Evolutionary conservation across 2,888 invertebrate species (phyloP), one percentile per base, ranked within the genome.

Genomic region (Schizotus pectinicornis): DNA sequence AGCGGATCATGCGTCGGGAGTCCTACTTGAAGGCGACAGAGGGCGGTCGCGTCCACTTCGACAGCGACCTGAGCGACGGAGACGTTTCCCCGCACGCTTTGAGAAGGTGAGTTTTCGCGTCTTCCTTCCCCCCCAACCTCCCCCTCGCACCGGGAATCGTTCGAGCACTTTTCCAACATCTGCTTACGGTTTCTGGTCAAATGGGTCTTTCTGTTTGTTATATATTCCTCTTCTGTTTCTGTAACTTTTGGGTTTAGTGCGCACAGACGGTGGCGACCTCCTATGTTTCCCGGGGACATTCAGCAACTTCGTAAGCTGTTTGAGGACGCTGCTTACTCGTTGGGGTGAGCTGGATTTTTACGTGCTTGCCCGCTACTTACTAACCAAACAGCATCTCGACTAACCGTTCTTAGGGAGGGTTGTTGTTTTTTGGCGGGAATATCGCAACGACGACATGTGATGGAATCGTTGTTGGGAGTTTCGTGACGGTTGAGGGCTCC

Each of bases 1-100:
- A 94, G 73, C 87, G 93, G 64, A 88, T 90, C 14, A 92, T 91
- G 81, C 86, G 96, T 68, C 85, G 96, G 69, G 93, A 94, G 67
- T 96, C 95, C n/a, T 97, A 97, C 81, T 83, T 96, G 67, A 94
- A 94, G 81, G 96, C 96, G 38, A 96, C 95, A 7, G 92, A 91
- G 85, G 90, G 89, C 61, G 90, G 90, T 73, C 82, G 88, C 59
- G 84, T 89, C 80, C 87, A 88, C 71, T 81, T 89, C 64, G 91
- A 92, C 74, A 88, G 88, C 72, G 89, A 89, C 68, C 74, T 83
- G 45, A 85, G 85, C 62, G 88, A 89, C 63, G 81, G 83, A 2
- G 89, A 90, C 69, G 71, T 77, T 6, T 76, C 80, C 33, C 75
- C 78, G 8, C 85, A 85, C 67, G 79, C 82, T 50, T 79, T 85